Conservation (phyloP, 2,797 vertebrate genomes). For the Peromyscus attwateri region DNA sequence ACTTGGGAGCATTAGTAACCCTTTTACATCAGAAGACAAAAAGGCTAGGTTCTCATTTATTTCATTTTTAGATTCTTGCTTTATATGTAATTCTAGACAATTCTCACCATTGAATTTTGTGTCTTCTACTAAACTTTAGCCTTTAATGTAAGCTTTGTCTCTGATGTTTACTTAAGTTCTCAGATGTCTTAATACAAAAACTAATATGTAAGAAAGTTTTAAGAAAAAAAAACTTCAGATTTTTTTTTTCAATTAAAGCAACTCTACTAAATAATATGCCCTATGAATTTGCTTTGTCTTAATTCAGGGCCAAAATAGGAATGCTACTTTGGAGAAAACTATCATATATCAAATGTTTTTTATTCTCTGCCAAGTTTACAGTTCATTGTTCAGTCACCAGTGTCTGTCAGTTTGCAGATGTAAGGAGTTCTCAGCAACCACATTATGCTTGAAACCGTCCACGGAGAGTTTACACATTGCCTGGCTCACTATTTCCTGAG, state of each 20-base stretch:
- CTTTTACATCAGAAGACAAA: conserved; percentile 44
- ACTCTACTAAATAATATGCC: conserved; percentile 70
- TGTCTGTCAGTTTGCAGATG: conserved; percentile 87
- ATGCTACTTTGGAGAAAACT: conserved; percentile 79
- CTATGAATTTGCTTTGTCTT: conserved; percentile 83
- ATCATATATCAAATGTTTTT: conserved; percentile 78
- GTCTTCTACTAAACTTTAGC: conserved; percentile 64
- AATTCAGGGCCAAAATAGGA: conserved; percentile 85
- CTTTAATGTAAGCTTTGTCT: conserved; percentile 63
- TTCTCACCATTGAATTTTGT: conserved; percentile 42
- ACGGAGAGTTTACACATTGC: conserved; percentile 86
- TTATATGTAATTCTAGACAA: background rate
- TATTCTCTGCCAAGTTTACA: conserved; percentile 84
- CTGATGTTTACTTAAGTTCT: conserved; percentile 25
- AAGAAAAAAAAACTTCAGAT: conserved; percentile 51
- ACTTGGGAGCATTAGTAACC: background rate
- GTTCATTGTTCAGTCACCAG: conserved; percentile 89
- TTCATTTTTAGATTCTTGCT: conserved; percentile 38
- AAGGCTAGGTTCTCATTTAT: conserved; percentile 30
- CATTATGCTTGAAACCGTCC: conserved; percentile 83
- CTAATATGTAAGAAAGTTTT: conserved; percentile 53
- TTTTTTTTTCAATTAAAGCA: conserved; percentile 69
- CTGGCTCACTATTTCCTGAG: conserved; percentile 88
- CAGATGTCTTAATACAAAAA: conserved; percentile 55
- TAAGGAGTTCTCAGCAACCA: conserved; percentile 83